Conservation (phyloP, 1,140 invertebrate species). For the Atta colombica region DNA sequence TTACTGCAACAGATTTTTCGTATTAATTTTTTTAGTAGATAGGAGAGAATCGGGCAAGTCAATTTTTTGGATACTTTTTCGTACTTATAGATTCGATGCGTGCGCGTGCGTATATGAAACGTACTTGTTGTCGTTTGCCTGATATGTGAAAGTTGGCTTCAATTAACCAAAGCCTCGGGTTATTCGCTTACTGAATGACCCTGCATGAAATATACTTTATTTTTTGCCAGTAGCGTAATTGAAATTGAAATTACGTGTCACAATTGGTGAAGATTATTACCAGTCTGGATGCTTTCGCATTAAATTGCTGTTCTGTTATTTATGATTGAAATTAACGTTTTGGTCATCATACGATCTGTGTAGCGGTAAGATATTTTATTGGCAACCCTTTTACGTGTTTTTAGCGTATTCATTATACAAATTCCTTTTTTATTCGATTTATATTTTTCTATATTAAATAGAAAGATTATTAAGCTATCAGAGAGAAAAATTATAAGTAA, state of each 20-base stretch:
- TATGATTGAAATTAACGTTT: background rate
- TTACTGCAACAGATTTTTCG: background rate
- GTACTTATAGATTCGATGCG: conserved; percentile 21
- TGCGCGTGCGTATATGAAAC: background rate
- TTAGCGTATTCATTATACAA: background rate
- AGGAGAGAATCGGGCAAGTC: background rate
- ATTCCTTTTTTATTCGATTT: background rate
- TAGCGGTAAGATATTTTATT: background rate
- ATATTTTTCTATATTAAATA: background rate
- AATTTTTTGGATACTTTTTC: background rate
- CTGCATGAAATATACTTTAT: conserved; percentile 23
- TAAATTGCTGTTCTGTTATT: conserved; percentile 14
- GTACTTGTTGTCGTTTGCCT: background rate
- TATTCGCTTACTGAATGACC: conserved; percentile 28
- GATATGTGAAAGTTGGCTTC: conserved; percentile 41
- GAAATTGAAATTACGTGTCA: conserved; percentile 34
- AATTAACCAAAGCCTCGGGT: conserved; percentile 42
- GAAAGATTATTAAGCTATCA: background rate
- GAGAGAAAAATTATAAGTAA: background rate
- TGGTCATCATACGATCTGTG: background rate
- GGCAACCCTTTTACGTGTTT: background rate
- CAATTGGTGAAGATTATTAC: conserved; percentile 37
- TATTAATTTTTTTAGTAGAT: background rate
- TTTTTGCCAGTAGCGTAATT: conserved; percentile 32
- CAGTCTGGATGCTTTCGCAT: background rate